phyloP scores from a whole-genome alignment of 1,140 invertebrate species.

The Calephelis nemesis region DNA sequence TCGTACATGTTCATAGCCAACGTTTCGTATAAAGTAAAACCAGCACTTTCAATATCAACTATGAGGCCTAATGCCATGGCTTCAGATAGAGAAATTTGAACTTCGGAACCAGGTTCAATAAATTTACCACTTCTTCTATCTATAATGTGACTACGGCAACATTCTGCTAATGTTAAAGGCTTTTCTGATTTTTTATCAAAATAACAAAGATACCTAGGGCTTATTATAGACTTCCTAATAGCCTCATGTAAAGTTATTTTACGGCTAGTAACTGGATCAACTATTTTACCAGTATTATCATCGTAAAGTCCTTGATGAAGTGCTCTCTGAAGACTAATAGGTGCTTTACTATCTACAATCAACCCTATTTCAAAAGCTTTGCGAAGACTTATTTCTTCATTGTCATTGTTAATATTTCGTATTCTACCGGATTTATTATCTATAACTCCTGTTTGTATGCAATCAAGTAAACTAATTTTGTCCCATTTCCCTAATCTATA shows the following conservation, averaged over 20 bases:
- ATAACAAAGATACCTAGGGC: constrained; percentile 89
- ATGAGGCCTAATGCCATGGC: constrained; percentile 89
- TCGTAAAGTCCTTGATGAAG: constrained; percentile 93
- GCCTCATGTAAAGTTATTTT: constrained; percentile 91
- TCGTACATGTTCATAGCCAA: constrained; percentile 91
- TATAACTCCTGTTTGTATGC: constrained; percentile 86
- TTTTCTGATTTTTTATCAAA: constrained; percentile 86
- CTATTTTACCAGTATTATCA: constrained; percentile 88
- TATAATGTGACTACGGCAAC: constrained; percentile 90
- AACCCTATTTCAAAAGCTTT: constrained; percentile 91
- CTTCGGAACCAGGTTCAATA: constrained; percentile 84
- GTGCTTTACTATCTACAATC: constrained; percentile 88
- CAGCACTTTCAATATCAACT: constrained; percentile 90
- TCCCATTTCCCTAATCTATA: constrained; percentile 86
- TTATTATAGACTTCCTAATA: constrained; percentile 88
- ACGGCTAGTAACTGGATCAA: constrained; percentile 87
- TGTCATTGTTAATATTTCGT: constrained; percentile 83
- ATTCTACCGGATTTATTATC: constrained; percentile 87
- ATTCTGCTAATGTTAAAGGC: constrained; percentile 87
- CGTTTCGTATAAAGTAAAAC: constrained; percentile 90
- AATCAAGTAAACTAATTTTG: constrained; percentile 87
- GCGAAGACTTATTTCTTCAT: constrained; percentile 85
- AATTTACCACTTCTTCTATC: constrained; percentile 90
- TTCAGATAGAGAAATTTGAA: constrained; percentile 83
- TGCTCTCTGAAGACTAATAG: constrained; percentile 91